These are phyloP conservation scores for Eurypyga helias DNA, from an alignment of 2,113 vertebrate genomes.

Conservation along the genomic window DNA sequence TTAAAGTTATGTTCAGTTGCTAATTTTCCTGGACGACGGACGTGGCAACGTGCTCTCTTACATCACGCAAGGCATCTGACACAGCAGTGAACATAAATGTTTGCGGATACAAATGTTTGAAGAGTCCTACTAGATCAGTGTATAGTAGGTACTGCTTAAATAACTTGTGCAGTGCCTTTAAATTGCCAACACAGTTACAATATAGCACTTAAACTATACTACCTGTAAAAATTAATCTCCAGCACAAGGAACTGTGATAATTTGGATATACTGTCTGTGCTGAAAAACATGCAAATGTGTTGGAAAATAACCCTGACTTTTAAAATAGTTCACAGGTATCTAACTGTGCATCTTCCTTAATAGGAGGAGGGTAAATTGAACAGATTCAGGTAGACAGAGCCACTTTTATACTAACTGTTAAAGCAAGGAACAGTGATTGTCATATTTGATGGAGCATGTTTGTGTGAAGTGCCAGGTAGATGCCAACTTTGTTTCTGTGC, in stretches of 20 bases:
- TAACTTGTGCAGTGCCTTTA: not conserved
- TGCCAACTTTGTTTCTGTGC: not conserved
- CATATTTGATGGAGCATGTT: not conserved
- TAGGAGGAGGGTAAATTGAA: not conserved
- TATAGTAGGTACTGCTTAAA: not conserved
- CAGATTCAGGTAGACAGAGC: not conserved
- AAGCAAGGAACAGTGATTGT: not conserved
- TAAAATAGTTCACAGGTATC: not conserved
- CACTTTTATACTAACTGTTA: not conserved
- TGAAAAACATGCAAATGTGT: not conserved
- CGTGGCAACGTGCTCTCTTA: fast-evolving
- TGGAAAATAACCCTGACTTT: not conserved
- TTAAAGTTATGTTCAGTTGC: not conserved
- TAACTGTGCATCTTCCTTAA: not conserved
- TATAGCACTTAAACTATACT: not conserved
- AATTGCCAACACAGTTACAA: not conserved
- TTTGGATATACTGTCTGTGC: not conserved
- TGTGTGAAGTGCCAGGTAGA: not conserved
- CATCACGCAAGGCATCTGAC: not conserved
- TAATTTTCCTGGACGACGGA: not conserved
- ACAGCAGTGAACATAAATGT: not conserved
- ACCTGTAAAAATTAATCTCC: not conserved
- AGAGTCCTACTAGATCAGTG: not conserved
- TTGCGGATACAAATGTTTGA: not conserved
- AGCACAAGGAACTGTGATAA: not conserved